Percentiles rank a stretch among this genome's conserved stretches.
These are phyloP conservation scores for Taenioides sp. DNA, from an alignment of 2,797 vertebrate species.

Conservation along the genomic window DNA sequence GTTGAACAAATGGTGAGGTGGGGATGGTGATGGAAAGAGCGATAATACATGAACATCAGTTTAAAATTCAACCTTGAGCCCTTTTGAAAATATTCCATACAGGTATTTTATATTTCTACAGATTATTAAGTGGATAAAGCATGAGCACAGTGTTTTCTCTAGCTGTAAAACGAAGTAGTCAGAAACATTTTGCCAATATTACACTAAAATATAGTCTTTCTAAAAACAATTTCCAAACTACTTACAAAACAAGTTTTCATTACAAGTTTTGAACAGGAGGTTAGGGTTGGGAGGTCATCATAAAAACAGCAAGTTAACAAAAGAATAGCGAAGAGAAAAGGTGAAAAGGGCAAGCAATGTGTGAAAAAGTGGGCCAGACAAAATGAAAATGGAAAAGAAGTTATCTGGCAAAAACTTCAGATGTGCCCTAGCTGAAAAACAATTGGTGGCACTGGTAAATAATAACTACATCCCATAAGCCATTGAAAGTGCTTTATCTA, in stretches of 20 bases:
- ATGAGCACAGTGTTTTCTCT: neutral
- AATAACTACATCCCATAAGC: neutral
- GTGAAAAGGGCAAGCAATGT: conserved; percentile 1
- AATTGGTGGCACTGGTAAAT: neutral
- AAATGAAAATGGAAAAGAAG: neutral
- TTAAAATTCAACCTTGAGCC: neutral
- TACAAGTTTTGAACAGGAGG: neutral
- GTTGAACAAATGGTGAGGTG: neutral
- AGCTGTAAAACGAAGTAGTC: neutral
- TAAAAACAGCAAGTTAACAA: neutral
- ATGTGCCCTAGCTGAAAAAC: neutral
- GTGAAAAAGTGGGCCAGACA: conserved; percentile 5
- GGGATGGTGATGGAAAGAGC: neutral
- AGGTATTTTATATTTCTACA: neutral
- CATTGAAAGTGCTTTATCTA: neutral
- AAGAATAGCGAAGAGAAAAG: neutral
- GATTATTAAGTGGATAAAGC: neutral
- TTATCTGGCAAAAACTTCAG: neutral
- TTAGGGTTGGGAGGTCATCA: neutral
- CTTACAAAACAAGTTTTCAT: neutral
- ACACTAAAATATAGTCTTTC: neutral
- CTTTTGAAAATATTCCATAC: neutral
- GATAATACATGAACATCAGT: conserved; percentile 9
- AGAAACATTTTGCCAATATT: neutral
- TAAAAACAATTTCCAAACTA: neutral